Evolutionary conservation across 2,797 vertebrate species (phyloP), one percentile per base, ranked within the genome.

Genomic region (Peromyscus aztecus): DNA sequence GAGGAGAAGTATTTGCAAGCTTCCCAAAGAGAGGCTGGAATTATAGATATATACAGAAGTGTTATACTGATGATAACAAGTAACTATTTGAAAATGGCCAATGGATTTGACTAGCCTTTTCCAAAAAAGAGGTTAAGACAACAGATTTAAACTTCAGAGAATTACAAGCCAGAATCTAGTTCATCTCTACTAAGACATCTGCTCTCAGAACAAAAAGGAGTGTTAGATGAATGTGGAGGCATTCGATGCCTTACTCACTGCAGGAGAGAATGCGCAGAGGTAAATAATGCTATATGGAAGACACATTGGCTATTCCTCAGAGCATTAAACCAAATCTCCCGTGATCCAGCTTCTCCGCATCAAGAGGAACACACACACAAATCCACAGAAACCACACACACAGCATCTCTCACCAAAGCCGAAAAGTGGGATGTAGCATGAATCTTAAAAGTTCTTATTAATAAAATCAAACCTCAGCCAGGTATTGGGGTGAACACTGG

Each of bases 171-270:
- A 34, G 37, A 46, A 5, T 61, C 57, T 0, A 21, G 40, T 12
- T 6, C 6, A 3, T 0, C 10, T 16, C 31, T n/a, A 2, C 29
- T 0, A 0, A 49, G 63, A 34, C 7, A 43, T 16, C 23, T 8
- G 0, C 2, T 52, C 12, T 23, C 24, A 6, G 13, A 69, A n/a
- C 10, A 11, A 9, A 21, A 13, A 2, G 3, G 9, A 16, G 49
- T 0, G 10, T 1, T 5, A 10, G 11, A 57, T 77, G 55, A 52
- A 3, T 1, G 2, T 7, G 37, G 46, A 67, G 13, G n/a, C 12
- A 6, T 0, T 0, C 19, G 34, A 46, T 14, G 31, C n/a, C 4
- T n/a, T 4, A 0, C 1, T 24, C 6, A 1, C 4, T 0, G 0
- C 1, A 19, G 55, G 4, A 5, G 34, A 40, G 7, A 34, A 4